Percentiles rank a stretch among this genome's conserved stretches.
Conservation (phyloP, 2,113 vertebrate species). For the Caranx melampygus region DNA sequence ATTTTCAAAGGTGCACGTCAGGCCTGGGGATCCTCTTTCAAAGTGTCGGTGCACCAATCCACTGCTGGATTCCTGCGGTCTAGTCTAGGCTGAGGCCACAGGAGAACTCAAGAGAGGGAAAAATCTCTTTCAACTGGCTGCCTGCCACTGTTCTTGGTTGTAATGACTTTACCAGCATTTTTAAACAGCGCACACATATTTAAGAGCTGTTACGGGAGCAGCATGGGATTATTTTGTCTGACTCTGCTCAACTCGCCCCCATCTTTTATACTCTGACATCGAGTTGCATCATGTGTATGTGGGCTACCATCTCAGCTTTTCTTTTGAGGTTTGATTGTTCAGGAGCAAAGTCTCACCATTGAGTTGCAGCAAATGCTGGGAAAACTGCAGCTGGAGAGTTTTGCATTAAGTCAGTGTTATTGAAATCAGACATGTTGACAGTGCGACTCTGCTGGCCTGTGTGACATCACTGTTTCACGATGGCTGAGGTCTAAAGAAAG, state of each 20-base stretch:
- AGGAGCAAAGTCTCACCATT: conserved; percentile 17
- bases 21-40: conserved; percentile 78
- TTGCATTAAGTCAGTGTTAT: conserved; percentile 22
- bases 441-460: conserved; percentile 34
- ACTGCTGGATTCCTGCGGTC: conserved; percentile 82
- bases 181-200: conserved; percentile 61
- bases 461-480: conserved; percentile 62
- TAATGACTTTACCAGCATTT: conserved; percentile 83
- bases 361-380: conserved; percentile 54
- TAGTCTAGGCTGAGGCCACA: conserved; percentile 72
- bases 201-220: conserved; percentile 58
- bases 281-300: conserved; percentile 50
- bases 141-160: conserved; percentile 74
- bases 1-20: conserved; percentile 72
- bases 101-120: conserved; percentile 80
- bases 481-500: conserved; percentile 56
- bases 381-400: conserved; percentile 41
- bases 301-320: conserved; percentile 17
- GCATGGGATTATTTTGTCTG: conserved; percentile 57
- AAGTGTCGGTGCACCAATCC: conserved; percentile 72
- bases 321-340: conserved; percentile 29
- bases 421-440: conserved; percentile 64
- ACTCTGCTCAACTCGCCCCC: conserved; percentile 20
- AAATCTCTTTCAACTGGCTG: conserved; percentile 82
- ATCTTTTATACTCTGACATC: conserved; percentile 38